phyloP scores from a whole-genome alignment of 2,888 invertebrate genomes.

The Oeneis ivallda region DNA sequence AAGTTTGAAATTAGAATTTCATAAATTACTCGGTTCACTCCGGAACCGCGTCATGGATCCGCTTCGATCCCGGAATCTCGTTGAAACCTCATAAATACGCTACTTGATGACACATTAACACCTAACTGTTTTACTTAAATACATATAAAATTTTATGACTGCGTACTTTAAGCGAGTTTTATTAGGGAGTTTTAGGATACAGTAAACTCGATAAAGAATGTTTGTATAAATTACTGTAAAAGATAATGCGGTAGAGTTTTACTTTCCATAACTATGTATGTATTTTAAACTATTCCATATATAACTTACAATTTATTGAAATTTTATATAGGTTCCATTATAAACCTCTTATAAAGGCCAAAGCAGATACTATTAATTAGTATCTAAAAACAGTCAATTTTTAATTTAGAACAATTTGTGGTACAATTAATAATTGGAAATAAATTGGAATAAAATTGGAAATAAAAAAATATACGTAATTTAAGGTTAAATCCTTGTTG shows the following conservation, averaged over 20 bases:
- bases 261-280: no score
- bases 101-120: slow-evolving; percentile 57
- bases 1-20: neutral
- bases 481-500: neutral
- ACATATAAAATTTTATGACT: slow-evolving; percentile 45
- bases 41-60: slow-evolving; percentile 6
- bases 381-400: neutral
- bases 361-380: no score
- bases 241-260: no score
- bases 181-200: slow-evolving; percentile 5
- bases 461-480: no score
- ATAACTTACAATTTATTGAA: no score
- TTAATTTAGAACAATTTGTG: slow-evolving; percentile 3
- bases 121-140: slow-evolving; percentile 56
- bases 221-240: no score
- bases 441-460: neutral
- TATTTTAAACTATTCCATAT: no score
- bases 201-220: neutral
- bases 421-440: neutral
- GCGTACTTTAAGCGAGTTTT: slow-evolving; percentile 15
- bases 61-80: slow-evolving; percentile 52
- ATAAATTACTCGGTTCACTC: slow-evolving; percentile 4
- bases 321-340: no score
- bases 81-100: slow-evolving; percentile 59
- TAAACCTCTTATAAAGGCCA: no score